Evolutionary conservation across 2,888 invertebrate species (phyloP), one percentile per base, ranked within the genome.

Genomic region (Phyllotreta striolata): DNA sequence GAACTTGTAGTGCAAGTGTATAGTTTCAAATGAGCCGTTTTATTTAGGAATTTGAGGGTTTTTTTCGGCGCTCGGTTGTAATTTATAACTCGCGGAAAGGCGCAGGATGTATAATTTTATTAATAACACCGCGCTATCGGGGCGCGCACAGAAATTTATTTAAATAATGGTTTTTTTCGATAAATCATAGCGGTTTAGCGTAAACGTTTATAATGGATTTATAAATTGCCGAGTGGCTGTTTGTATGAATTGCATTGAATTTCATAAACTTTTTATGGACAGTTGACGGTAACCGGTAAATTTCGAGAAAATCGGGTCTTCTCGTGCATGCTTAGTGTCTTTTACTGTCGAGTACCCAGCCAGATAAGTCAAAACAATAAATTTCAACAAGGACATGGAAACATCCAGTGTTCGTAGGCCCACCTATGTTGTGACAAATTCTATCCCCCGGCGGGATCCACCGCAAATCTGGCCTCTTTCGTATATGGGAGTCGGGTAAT

Each of bases 361-460:
- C 55, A 12, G 12, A 56, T 56, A 55, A 24, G 43, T 34, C 37
- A 4, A 56, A 56, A 56, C 46, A 56, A 56, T 56, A 44, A 56
- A 56, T 56, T 46, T 55, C 13, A 13, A 8, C 35, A n/a, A 55
- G 12, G 10, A 49, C 40, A 12, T 49, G 10, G 58, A 63, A 41
- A 34, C 37, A n/a, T 44, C n/a, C 40, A 39, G 52, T 58, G 57
- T 62, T 58, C 14, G 9, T 40, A 43, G 61, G 69, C 67, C 69
- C 69, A 69, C 69, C 69, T 69, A 69, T 69, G 69, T 69, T 69
- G 69, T 69, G 69, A 69, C 69, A 69, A 69, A 69, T 67, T 67
- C 52, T 62, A 66, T 67, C 69, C 65, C 66, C 63, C 61, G 61
- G 41, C n/a, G 24, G 35, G 39, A 54, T 49, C 54, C 46, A 63